A percentile compares a stretch with the other conserved stretches of the same genome.
Conservation (phyloP, 1,140 invertebrate species). For the Heliothis subflexa region DNA sequence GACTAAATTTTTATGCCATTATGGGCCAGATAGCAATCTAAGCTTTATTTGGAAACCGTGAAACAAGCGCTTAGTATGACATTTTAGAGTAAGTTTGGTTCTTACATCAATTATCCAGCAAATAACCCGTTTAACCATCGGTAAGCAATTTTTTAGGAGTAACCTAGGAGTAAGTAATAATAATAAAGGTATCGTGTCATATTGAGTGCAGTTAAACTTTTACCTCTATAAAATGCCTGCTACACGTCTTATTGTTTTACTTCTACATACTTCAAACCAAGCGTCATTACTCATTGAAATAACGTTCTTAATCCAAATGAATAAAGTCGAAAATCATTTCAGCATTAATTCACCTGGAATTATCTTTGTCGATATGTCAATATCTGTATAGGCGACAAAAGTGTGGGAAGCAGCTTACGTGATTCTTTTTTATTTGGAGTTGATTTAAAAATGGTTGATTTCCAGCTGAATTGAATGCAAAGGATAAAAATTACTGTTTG, state of each 20-base stretch:
- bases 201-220: background rate
- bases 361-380: slow-evolving; percentile 34
- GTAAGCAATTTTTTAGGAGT: too few relatives aligned
- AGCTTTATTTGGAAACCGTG: too few relatives aligned
- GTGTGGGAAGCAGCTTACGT: slow-evolving; percentile 10
- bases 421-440: background rate
- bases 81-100: too few relatives aligned
- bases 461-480: background rate
- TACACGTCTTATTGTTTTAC: slow-evolving; percentile 8
- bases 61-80: too few relatives aligned
- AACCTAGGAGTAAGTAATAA: too few relatives aligned
- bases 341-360: background rate
- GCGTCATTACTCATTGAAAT: slow-evolving; percentile 13
- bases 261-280: background rate
- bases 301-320: background rate
- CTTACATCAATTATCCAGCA: too few relatives aligned
- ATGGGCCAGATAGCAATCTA: too few relatives aligned
- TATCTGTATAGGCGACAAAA: slow-evolving; percentile 27
- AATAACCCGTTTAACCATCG: too few relatives aligned
- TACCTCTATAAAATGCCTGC: background rate
- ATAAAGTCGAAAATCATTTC: slow-evolving; percentile 4
- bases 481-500: too few relatives aligned
- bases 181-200: background rate
- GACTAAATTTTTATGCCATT: too few relatives aligned
- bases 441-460: background rate